Base-by-base conservation (phyloP, 1,140 invertebrate genomes). In the Ericerus pela region DNA sequence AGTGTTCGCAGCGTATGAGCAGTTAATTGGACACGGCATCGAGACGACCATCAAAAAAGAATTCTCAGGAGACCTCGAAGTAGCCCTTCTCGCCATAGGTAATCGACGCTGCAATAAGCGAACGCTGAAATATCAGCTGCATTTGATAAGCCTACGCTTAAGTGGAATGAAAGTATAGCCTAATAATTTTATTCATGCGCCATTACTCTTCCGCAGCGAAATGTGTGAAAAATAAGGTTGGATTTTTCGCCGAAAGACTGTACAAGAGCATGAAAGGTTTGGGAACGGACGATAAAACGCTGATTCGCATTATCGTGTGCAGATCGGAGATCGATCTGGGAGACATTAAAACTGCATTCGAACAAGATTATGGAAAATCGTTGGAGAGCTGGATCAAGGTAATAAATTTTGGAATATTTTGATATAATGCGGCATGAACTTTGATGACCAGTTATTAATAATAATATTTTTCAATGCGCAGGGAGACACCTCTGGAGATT, bases 231-330 rank as follows among this genome's bases (percentile, higher is more conserved):
- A 89, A 92, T 66, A 84, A 87, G 66, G 79, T 85, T 2, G 75
- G 78, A 28, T 96, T 88, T 70, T 96, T 95, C 72, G 92, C 92
- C 6, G 81, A 92, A 63, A 78, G 81, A 52, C 72, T 96, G 2
- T 80, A 94, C 67, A 81, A 88, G 63, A 79, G 87, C 3, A 93
- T 97, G 87, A 81, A 81, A 58, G 86, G 86, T 31, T 68, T 85
- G 53, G 89, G 89, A 53, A 95, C 90, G 0, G 81, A 84, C 60
- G 90, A 95, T 65, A 76, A 79, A 1, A 85, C 85, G 54, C 72
- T 96, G 41, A 91, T 94, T 60, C 79, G 91, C 59, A 79, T 95
- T 38, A 76, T 95, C 55, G 83, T 92, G 3, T 80, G 85, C 1
- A 76, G 91, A 56, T 86, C 81, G 59, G 91, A 95, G 77, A 80